Evolutionary conservation across 2,888 invertebrate genomes (phyloP).

Genomic region (Glaucopsyche alexis): DNA sequence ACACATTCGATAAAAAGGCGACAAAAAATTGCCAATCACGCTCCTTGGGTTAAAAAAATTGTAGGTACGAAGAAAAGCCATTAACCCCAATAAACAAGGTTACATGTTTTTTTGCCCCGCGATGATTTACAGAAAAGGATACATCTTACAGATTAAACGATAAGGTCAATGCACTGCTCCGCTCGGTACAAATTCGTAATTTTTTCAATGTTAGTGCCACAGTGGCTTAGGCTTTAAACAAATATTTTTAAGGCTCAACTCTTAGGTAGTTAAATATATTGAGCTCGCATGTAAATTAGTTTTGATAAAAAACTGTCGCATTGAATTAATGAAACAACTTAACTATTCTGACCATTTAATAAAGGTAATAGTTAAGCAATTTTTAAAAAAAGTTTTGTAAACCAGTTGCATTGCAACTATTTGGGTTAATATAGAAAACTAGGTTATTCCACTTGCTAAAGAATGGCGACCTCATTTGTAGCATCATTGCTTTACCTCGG

Average conservation of each 20-base stretch:
- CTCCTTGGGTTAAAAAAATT: background rate
- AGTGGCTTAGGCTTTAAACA: background rate
- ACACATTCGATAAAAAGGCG: background rate
- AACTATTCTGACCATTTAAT: too few relatives aligned
- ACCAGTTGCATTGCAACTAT: background rate
- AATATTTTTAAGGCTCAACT: too few relatives aligned
- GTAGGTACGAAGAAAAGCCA: slow-evolving; percentile 24
- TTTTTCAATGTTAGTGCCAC: background rate
- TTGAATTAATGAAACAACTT: too few relatives aligned
- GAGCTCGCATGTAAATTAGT: too few relatives aligned
- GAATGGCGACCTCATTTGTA: slow-evolving; percentile 5
- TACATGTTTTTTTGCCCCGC: slow-evolving; percentile 20
- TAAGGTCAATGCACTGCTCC: background rate
- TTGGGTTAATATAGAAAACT: background rate
- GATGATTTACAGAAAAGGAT: slow-evolving; percentile 2
- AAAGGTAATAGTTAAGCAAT: too few relatives aligned
- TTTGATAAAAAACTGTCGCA: too few relatives aligned
- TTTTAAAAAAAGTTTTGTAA: background rate
- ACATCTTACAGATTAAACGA: background rate
- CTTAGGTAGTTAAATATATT: too few relatives aligned
- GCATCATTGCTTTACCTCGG: background rate
- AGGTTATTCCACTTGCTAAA: slow-evolving; percentile 7
- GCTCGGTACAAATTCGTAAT: background rate
- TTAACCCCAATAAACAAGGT: slow-evolving; percentile 23
- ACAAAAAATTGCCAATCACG: slow-evolving; percentile 20